These are phyloP conservation scores for Spea multiplicata DNA, from an alignment of 2,113 vertebrate species.

Conservation along the genomic window DNA sequence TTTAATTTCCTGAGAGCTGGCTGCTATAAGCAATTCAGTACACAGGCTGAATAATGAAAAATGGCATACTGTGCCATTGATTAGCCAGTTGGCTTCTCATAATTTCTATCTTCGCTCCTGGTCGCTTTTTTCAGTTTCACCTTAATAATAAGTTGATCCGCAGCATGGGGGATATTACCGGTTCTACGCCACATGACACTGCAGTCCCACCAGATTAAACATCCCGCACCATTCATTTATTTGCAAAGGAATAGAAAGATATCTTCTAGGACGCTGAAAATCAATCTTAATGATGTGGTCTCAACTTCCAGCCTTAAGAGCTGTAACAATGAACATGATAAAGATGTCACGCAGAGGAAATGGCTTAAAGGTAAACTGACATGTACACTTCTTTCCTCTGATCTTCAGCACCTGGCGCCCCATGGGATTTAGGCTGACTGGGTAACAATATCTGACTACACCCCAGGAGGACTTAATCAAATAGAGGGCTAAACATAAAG, in stretches of 20 bases:
- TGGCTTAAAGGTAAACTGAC: too few relatives aligned
- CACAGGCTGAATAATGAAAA: background rate
- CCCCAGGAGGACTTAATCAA: background rate
- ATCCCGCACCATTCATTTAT: conserved; percentile 37
- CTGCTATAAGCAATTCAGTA: conserved; percentile 45
- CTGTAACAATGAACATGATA: background rate
- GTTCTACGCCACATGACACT: conserved; percentile 49
- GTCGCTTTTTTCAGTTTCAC: conserved; percentile 53
- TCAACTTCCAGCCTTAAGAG: background rate
- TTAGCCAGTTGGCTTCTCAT: conserved; percentile 43
- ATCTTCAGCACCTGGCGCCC: too few relatives aligned
- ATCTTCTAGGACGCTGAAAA: conserved; percentile 11
- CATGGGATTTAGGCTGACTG: too few relatives aligned
- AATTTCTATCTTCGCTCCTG: conserved; percentile 40
- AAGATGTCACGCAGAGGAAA: too few relatives aligned
- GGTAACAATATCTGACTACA: too few relatives aligned
- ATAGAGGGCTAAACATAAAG: background rate
- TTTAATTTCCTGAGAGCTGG: conserved; percentile 43
- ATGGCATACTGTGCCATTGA: conserved; percentile 15
- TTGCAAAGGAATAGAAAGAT: conserved; percentile 40
- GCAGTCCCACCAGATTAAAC: conserved; percentile 41
- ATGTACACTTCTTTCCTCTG: too few relatives aligned
- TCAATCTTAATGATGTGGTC: background rate
- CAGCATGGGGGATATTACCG: conserved; percentile 48
- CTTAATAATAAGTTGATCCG: conserved; percentile 28